Percentiles rank a stretch among this genome's conserved stretches.
These are phyloP conservation scores for Agonopterix arenella DNA, from an alignment of 2,888 invertebrate species.

Conservation along the genomic window DNA sequence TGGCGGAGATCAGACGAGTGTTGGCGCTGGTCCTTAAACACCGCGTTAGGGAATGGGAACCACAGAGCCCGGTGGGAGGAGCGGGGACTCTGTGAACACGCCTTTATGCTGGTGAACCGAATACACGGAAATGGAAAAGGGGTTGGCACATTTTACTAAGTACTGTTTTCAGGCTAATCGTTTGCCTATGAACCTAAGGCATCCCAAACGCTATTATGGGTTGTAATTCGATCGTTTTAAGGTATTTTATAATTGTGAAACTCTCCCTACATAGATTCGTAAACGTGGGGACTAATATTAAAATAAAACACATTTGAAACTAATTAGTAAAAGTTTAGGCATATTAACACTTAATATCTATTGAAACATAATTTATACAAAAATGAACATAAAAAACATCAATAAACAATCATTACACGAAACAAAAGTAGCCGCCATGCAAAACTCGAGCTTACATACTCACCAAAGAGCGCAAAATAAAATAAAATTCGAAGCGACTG, in stretches of 20 bases:
- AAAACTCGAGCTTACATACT: constrained; percentile 48
- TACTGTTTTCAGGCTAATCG: too few species aligned
- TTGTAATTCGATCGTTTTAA: too few species aligned
- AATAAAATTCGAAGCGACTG: constrained; percentile 7
- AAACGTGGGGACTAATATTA: too few species aligned
- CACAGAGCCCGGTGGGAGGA: constrained; percentile 76
- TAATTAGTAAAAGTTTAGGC: not conserved
- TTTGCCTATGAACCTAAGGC: too few species aligned
- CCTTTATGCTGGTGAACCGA: constrained; percentile 2
- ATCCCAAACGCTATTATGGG: too few species aligned
- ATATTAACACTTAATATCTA: not conserved
- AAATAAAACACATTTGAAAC: not conserved
- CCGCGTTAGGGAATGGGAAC: constrained; percentile 78
- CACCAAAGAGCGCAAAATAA: constrained; percentile 36
- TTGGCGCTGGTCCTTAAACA: constrained; percentile 71
- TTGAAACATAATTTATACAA: not conserved
- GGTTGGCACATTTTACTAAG: too few species aligned
- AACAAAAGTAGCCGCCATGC: constrained; percentile 48
- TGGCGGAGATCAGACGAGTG: constrained; percentile 68
- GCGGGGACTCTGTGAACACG: constrained; percentile 74
- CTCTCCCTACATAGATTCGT: too few species aligned
- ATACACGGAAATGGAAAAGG: too few species aligned
- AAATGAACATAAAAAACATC: constrained; percentile 21
- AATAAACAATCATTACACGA: constrained; percentile 7
- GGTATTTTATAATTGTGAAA: too few species aligned